Percentiles rank a stretch among this genome's conserved stretches.
Conservation (phyloP, 1,140 invertebrate genomes). For the Cepaea nemoralis region DNA sequence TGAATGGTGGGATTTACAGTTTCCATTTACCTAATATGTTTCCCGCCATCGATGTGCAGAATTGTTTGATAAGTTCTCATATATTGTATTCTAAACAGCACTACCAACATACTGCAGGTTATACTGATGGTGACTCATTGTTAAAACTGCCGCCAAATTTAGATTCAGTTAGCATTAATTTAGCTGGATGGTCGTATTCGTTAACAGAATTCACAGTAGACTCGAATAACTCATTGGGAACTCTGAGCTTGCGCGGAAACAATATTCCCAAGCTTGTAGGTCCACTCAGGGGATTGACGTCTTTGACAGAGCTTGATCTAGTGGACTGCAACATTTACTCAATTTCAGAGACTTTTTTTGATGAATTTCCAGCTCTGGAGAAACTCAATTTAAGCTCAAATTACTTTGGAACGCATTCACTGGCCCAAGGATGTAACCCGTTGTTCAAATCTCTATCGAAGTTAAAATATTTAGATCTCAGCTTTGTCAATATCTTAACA, state of each 20-base stretch:
- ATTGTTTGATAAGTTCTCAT: neutral
- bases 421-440: neutral
- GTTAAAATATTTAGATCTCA: neutral
- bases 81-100: neutral
- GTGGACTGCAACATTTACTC: neutral
- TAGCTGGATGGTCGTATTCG: neutral
- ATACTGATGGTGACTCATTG: neutral
- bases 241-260: neutral
- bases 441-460: neutral
- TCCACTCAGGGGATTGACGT: neutral
- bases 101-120: neutral
- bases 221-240: neutral
- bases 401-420: neutral
- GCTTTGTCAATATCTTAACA: neutral
- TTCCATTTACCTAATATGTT: neutral
- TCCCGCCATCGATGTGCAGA: constrained; percentile 4
- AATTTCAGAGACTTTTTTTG: neutral
- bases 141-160: neutral
- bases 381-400: neutral
- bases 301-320: neutral
- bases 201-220: neutral
- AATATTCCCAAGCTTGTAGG: neutral
- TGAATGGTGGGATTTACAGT: neutral
- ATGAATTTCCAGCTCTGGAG: neutral
- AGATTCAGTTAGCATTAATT: neutral